These are phyloP conservation scores for Sterrhoptilus dennistouni DNA, from an alignment of 2,113 vertebrate species.

Conservation along the genomic window DNA sequence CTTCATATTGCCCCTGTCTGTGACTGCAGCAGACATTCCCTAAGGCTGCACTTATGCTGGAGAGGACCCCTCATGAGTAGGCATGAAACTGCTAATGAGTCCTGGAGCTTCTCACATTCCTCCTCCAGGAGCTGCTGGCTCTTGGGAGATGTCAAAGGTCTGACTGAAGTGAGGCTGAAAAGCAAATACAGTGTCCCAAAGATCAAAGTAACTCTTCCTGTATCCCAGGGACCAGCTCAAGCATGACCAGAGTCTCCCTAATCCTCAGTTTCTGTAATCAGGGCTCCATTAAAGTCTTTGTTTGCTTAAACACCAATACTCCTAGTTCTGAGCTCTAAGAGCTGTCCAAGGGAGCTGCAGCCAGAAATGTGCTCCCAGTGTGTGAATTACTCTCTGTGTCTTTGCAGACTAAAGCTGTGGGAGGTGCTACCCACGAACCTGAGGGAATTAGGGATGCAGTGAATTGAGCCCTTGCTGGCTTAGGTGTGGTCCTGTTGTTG, in stretches of 20 bases:
- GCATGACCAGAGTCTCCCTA: not conserved
- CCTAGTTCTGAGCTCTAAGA: not conserved
- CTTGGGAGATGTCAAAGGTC: not conserved
- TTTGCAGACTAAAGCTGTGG: not conserved
- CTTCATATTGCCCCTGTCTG: not conserved
- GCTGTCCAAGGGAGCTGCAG: not conserved
- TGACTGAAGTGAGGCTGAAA: not conserved
- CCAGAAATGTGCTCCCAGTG: not conserved
- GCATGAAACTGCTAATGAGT: not conserved
- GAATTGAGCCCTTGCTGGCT: not conserved
- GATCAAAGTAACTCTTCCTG: fast-evolving
- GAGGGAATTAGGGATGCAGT: not conserved
- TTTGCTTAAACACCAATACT: not conserved
- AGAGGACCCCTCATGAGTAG: not conserved
- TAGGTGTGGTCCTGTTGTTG: not conserved
- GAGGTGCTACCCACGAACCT: not conserved
- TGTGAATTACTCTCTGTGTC: not conserved
- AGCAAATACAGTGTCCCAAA: not conserved
- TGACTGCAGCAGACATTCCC: not conserved
- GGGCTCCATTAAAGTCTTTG: not conserved
- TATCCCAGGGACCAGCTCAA: not conserved
- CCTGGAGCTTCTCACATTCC: not conserved
- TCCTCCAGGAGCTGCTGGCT: not conserved
- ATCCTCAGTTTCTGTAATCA: not conserved
- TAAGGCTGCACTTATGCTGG: not conserved